Evolutionary conservation across 1,140 invertebrate species (phyloP), one percentile per base, ranked within the genome.

Genomic region (Anthonomus grandis): DNA sequence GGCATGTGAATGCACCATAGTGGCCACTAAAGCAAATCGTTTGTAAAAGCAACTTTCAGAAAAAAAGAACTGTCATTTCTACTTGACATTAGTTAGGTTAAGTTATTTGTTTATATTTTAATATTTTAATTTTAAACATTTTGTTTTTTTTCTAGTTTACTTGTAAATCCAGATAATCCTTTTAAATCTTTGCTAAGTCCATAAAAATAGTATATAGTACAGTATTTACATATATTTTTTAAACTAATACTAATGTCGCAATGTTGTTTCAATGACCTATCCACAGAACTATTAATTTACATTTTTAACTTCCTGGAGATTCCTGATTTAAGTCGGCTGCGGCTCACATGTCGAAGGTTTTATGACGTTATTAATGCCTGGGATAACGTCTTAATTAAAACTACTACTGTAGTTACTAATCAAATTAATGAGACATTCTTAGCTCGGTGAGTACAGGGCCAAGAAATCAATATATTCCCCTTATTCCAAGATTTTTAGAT

Each of bases 301-400:
- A 64, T 69, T 24, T 69, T 69, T 45, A 62, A 60, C 57, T 69
- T 57, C 54, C 53, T 66, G 41, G 47, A 62, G 39, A 57, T 67
- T 24, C 21, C 22, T 8, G 64, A 66, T 39, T 64, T 69, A 42
- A 64, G 49, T 38, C 59, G 54, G 13, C 50, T 69, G 34, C 64
- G 57, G 53, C 48, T 53, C 34, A 64, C 61, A 15, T 69, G 67
- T 51, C 55, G 38, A 37, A 47, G 64, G 31, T 66, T 69, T 53
- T 41, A 59, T 10, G 57, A 62, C 15, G 49, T 69, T 45, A 64
- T 69, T 49, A 52, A 60, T 57, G 19, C 42, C 12, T 62, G 52
- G 57, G 55, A 57, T 24, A 39, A 63, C 53, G 19, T 49, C 21
- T 27, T 69, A 37, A 31, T 63, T 9, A 54, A 62, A 52, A 57